A percentile compares a stretch with the other conserved stretches of the same genome.
phyloP scores from a whole-genome alignment of 2,797 vertebrate species.

The Malurus splendens region DNA sequence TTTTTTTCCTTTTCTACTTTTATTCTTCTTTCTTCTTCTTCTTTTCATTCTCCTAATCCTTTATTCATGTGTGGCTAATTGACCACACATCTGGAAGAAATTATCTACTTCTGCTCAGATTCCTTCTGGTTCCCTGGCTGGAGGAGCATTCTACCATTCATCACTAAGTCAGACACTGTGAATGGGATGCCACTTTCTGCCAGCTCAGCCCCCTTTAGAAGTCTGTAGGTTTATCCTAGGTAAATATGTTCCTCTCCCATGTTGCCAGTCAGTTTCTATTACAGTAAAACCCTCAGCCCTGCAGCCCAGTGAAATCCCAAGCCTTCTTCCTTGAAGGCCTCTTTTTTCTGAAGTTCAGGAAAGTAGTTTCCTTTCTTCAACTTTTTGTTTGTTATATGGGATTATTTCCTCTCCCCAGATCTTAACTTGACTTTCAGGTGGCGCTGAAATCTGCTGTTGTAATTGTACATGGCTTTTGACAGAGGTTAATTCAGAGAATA shows the following conservation, averaged over 20 bases:
- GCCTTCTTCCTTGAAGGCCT: background rate
- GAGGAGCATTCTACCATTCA: background rate
- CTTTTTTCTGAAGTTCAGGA: background rate
- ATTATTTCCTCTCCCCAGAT: background rate
- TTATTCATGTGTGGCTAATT: background rate
- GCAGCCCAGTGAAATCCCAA: background rate
- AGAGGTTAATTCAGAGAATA: background rate
- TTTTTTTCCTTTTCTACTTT: background rate
- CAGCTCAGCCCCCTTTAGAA: background rate
- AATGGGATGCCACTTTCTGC: background rate
- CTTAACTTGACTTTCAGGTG: background rate
- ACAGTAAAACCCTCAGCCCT: background rate
- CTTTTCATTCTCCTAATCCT: background rate
- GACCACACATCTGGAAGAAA: background rate
- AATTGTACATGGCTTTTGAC: background rate
- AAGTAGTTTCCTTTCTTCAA: background rate
- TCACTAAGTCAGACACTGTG: background rate
- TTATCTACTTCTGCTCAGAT: background rate
- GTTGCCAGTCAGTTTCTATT: background rate
- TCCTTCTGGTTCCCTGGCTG: background rate
- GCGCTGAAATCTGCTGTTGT: background rate
- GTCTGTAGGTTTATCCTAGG: background rate
- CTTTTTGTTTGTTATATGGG: background rate
- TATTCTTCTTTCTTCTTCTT: background rate
- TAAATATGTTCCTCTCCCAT: background rate